Evolutionary conservation across 92 coral and sea anemone species (phyloP), one percentile per base, ranked within the genome.

Genomic region (Heliopora coerulea): DNA sequence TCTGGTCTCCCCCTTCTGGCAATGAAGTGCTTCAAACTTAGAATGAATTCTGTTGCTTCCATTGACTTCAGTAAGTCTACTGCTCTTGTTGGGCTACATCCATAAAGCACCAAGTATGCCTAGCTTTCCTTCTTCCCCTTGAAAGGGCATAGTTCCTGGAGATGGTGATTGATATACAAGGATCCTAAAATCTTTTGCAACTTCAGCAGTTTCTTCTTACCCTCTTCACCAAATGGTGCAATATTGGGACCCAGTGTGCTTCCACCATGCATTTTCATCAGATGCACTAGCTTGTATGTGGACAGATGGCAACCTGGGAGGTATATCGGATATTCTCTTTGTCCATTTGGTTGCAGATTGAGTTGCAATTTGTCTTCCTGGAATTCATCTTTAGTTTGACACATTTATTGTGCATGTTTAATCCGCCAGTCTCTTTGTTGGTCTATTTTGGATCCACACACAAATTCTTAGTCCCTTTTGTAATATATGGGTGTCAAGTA

Each of bases 291-390:
- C 82, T 65, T 65, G 23, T 66, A 19, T n/a, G 66, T 50, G 48
- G 9, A 52, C 28, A 25, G 35, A 20, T 24, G 31, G 44, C 49
- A 41, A 40, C 26, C 62, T 23, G 83, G 78, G 11, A 79, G 79
- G 70, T 79, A 79, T 35, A 79, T 57, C 42, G 83, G 83, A 57
- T 79, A 79, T 75, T 58, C 26, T 0, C 59, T 46, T n/a, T 68
- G 41, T 6, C 19, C 14, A n/a, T 79, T 57, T 52, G 42, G 48
- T 35, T 79, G 59, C 15, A 79, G 52, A 41, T 79, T 56, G 1
- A 78, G 63, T 50, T 20, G 32, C 28, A 33, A 48, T 3, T 52
- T 65, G 25, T 29, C 33, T 18, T 54, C 25, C 54, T 78, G 49
- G 41, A 26, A 64, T 31, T 62, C 6, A 4, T 37, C 42, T 5